phyloP scores from a whole-genome alignment of 2,797 vertebrate genomes.

The Coilia nasus region DNA sequence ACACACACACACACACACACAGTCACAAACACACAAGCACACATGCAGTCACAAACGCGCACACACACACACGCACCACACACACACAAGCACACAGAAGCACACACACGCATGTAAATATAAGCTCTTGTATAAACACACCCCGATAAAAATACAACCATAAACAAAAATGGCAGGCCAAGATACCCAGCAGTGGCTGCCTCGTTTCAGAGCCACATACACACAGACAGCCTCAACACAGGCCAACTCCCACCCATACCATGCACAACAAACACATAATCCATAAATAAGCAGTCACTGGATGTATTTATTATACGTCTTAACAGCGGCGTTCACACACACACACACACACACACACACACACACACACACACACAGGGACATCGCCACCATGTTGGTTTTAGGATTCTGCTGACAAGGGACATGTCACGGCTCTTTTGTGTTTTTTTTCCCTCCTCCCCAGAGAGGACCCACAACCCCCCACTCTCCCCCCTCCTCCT shows the following conservation, averaged over 20 bases:
- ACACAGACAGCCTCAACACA: not conserved
- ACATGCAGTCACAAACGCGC: no score
- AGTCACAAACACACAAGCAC: not conserved
- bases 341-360: not conserved
- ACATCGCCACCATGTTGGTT: not conserved
- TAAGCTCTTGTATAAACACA: not conserved
- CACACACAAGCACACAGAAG: no score
- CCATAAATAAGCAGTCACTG: conserved; percentile 1
- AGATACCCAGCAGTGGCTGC: not conserved
- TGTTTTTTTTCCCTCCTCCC: not conserved
- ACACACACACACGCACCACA: not conserved
- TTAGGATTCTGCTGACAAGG: conserved; percentile 7
- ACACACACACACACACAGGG: not conserved
- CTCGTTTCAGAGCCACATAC: not conserved
- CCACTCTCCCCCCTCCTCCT: not conserved
- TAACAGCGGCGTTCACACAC: not conserved
- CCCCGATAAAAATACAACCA: not conserved
- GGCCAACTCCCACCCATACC: not conserved
- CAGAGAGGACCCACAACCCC: not conserved
- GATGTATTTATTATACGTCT: conserved; percentile 5
- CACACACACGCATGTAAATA: not conserved
- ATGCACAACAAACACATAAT: conserved; percentile 5
- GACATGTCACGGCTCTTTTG: not conserved
- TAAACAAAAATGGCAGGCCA: conserved; percentile 13
- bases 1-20: not conserved